Evolutionary conservation across 2,888 invertebrate species (phyloP), one percentile per base, ranked within the genome.

Genomic region (Megalurothrips usitatus): DNA sequence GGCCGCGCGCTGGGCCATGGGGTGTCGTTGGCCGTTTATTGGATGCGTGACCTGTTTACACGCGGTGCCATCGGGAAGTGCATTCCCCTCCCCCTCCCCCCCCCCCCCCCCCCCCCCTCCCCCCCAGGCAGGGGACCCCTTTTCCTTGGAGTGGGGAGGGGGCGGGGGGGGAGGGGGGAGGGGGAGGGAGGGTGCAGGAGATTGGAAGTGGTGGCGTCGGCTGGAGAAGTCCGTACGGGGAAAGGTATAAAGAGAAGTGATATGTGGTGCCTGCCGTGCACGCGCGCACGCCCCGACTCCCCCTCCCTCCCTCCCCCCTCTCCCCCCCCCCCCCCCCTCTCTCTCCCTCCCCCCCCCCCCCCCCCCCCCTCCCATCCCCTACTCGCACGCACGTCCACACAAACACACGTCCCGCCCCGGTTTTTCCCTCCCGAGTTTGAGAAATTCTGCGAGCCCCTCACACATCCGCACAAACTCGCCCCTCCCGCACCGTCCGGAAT

Each of bases 351-450:
- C 49, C 14, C 49, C 14, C 48, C 10, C 48, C 10, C 48, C n/a
- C 48, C n/a, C 48, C n/a, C 48, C n/a, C 48, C n/a, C 79, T 48
- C 48, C 43, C 79, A 79, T n/a, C 43, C 79, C n/a, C n/a, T n/a
- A 79, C 79, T 48, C 79, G 49, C 52, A 80, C 80, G 49, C 52
- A 80, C 80, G 49, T 10, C 47, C 80, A 68, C 48, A 80, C 14
- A 17, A 14, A 75, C 78, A 80, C 78, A 58, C 47, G n/a, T 52
- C 23, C 80, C 6, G 1, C 9, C 19, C 28, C 9, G 58, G 23
- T 19, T 58, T 58, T 58, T 58, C 17, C 17, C 14, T 8, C n/a
- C 48, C n/a, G 34, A 58, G 14, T 49, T 48, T 49, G 48, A 34
- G 52, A 49, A n/a, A 80, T 49, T 49, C n/a, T 52, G 48, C 52